Percentiles rank a stretch among this genome's conserved stretches.
phyloP scores from a whole-genome alignment of 2,113 vertebrate genomes.

The Coreoperca whiteheadi region DNA sequence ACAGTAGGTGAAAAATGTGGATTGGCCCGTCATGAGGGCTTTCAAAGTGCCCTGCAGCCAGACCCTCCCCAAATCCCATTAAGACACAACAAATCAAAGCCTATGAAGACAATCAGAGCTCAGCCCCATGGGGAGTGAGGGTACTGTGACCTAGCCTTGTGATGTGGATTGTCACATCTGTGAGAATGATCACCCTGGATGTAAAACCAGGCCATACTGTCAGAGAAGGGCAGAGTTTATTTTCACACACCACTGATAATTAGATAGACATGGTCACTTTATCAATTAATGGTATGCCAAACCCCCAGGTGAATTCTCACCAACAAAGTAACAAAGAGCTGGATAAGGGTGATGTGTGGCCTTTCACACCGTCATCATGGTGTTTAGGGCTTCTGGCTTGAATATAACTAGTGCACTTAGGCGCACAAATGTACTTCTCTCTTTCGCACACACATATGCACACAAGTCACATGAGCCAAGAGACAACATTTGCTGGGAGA shows the following conservation, averaged over 20 bases:
- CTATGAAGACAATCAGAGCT: constrained; percentile 45
- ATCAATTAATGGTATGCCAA: constrained; percentile 28
- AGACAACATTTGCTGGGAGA: background rate
- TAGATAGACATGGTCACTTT: constrained; percentile 59
- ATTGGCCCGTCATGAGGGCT: constrained; percentile 46
- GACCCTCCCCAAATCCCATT: constrained; percentile 54
- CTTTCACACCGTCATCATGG: constrained; percentile 13
- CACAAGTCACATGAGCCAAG: background rate
- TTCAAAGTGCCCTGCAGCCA: constrained; percentile 38
- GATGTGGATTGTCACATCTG: constrained; percentile 69
- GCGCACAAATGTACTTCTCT: background rate
- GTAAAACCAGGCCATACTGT: constrained; percentile 22
- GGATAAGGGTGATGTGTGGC: constrained; percentile 12
- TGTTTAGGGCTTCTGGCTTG: background rate
- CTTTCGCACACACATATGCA: background rate
- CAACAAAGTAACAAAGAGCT: constrained; percentile 38
- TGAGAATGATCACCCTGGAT: constrained; percentile 55
- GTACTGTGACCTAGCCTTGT: constrained; percentile 62
- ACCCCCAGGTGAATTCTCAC: constrained; percentile 16
- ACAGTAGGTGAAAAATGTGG: constrained; percentile 49
- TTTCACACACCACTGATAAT: constrained; percentile 71
- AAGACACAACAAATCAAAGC: constrained; percentile 52
- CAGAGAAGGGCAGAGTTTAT: constrained; percentile 33
- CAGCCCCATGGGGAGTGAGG: constrained; percentile 42
- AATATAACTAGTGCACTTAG: background rate